Conservation (phyloP, 2,113 vertebrate species). For the Quiscalus mexicanus region DNA sequence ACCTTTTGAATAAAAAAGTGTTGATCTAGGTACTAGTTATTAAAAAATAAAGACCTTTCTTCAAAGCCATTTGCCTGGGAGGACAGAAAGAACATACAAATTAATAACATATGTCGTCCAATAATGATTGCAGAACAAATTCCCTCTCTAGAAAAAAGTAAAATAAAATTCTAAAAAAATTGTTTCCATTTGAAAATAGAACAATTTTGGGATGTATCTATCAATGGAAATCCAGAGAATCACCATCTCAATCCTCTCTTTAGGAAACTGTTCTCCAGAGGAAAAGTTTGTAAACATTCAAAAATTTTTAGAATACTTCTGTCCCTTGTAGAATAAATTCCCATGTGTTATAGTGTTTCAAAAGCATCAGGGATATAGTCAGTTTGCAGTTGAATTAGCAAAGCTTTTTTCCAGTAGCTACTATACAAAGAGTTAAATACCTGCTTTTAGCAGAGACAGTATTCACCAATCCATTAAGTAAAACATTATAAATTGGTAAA, state of each 20-base stretch:
- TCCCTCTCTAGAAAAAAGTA: background rate
- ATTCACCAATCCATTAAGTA: background rate
- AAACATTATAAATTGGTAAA: background rate
- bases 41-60: background rate
- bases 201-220: background rate
- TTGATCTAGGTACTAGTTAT: background rate
- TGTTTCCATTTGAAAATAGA: background rate
- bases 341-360: background rate
- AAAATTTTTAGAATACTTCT: background rate
- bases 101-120: background rate
- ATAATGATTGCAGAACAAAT: background rate
- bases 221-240: background rate
- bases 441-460: background rate
- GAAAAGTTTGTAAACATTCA: background rate
- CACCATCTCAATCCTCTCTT: background rate
- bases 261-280: background rate
- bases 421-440: background rate
- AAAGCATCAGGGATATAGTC: background rate
- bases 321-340: background rate
- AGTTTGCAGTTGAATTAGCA: background rate
- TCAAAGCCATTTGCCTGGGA: background rate
- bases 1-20: constrained; percentile 10
- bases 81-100: background rate
- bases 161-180: background rate
- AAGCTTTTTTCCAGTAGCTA: background rate